Evolutionary conservation across 2,888 invertebrate species (phyloP).

Genomic region (Andrena praecox): DNA sequence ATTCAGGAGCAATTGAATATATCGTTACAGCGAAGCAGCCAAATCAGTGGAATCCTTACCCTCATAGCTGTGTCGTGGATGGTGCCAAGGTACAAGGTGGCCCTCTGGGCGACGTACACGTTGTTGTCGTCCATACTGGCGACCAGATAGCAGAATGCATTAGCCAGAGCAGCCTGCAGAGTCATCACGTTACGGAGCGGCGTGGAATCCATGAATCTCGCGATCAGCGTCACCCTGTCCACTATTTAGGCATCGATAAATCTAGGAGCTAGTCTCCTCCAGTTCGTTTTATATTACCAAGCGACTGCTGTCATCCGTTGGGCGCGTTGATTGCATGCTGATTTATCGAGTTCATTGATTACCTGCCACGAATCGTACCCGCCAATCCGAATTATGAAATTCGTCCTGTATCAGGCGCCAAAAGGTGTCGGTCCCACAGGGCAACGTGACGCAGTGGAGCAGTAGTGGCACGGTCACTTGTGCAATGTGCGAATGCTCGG

Average conservation of each 20-base stretch:
- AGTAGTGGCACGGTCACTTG: constrained; percentile 96
- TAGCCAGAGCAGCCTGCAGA: constrained; percentile 96
- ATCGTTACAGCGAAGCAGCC: background rate
- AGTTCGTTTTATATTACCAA: background rate
- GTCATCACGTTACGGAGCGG: constrained; percentile 93
- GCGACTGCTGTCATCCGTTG: too few species aligned
- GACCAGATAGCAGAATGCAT: constrained; percentile 98
- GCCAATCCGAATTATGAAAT: constrained; percentile 96
- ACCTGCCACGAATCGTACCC: constrained; percentile 95
- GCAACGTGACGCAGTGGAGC: constrained; percentile 97
- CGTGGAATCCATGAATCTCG: constrained; percentile 96
- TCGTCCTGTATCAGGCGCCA: constrained; percentile 98
- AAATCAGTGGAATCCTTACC: constrained; percentile 85
- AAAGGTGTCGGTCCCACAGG: constrained; percentile 97
- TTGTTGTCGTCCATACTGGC: constrained; percentile 98
- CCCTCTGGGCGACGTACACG: constrained; percentile 97
- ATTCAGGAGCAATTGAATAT: too few species aligned
- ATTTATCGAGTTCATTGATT: constrained; percentile 22
- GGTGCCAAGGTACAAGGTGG: constrained; percentile 96
- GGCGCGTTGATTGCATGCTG: too few species aligned
- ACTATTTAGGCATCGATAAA: constrained; percentile 85
- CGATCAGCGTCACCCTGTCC: constrained; percentile 96
- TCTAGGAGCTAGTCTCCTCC: background rate
- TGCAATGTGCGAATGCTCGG: constrained; percentile 97
- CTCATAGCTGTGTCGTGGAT: constrained; percentile 95